These are phyloP conservation scores for Rhinopomastus cyanomelas DNA, from an alignment of 2,113 vertebrate species.

Conservation along the genomic window DNA sequence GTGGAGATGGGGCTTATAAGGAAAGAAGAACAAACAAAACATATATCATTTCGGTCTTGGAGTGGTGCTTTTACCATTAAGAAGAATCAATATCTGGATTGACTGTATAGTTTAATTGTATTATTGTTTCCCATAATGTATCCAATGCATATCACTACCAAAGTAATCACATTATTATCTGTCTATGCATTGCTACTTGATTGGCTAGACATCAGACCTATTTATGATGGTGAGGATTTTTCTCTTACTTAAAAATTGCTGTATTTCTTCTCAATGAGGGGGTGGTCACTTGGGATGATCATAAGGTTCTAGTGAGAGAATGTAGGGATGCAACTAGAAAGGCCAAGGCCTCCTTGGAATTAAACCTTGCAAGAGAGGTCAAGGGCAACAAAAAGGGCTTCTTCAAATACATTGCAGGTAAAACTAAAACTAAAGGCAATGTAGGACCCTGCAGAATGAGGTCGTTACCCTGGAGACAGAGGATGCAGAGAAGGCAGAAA, in stretches of 20 bases:
- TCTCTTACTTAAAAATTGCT: constrained; percentile 44
- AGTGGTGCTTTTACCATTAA: constrained; percentile 85
- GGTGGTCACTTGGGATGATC: no score
- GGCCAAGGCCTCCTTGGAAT: no score
- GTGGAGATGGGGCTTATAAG: constrained; percentile 59
- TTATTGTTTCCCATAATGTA: constrained; percentile 86
- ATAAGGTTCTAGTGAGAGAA: no score
- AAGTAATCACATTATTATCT: constrained; percentile 83
- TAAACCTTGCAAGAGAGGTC: no score
- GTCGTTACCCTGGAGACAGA: no score
- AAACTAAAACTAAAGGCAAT: no score
- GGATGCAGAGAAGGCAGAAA: no score
- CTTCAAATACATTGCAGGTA: no score
- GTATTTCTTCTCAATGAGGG: constrained; percentile 48
- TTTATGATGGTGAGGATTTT: constrained; percentile 49
- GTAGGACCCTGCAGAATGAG: no score
- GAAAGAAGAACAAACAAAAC: constrained; percentile 71
- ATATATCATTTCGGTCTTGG: constrained; percentile 76
- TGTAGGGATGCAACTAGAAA: no score
- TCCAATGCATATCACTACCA: constrained; percentile 88
- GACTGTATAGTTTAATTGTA: constrained; percentile 80
- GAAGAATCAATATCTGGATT: constrained; percentile 89
- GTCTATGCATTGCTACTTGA: constrained; percentile 61
- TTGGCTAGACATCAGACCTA: constrained; percentile 65
- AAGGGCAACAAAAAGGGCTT: no score